Percentiles rank a stretch among this genome's conserved stretches.
Conservation (phyloP, 2,113 vertebrate species). For the Cromileptes altivelis region DNA sequence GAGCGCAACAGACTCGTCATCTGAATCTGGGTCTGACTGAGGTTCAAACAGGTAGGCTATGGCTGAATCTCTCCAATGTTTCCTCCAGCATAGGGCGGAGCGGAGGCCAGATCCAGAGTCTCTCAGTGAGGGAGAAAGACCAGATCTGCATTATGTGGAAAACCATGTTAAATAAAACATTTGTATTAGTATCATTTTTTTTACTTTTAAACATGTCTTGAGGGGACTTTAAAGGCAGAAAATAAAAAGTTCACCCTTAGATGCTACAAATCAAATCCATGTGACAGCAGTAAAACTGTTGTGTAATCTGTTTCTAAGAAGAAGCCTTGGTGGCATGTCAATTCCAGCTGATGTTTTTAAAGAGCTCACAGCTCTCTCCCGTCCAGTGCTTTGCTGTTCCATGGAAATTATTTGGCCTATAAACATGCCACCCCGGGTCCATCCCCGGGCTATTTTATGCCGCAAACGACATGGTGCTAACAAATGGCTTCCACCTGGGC, state of each 20-base stretch:
- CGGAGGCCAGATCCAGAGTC: too few species aligned
- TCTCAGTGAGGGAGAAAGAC: too few species aligned
- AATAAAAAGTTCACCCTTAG: background rate
- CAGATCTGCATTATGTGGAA: too few species aligned
- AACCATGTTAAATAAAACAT: too few species aligned
- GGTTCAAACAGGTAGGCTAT: too few species aligned
- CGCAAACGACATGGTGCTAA: constrained; percentile 49
- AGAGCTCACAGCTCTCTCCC: background rate
- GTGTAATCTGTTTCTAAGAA: background rate
- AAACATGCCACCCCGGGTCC: constrained; percentile 42
- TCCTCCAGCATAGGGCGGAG: too few species aligned
- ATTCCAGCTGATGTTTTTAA: background rate
- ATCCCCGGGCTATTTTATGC: constrained; percentile 40
- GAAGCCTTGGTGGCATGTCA: background rate
- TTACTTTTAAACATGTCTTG: too few species aligned
- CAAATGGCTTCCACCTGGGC: constrained; percentile 60
- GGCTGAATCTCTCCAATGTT: too few species aligned
- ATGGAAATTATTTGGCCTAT: constrained; percentile 51
- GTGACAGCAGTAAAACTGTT: background rate
- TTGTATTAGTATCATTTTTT: too few species aligned
- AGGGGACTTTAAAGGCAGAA: background rate
- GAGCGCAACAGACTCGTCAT: too few species aligned
- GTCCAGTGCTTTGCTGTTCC: constrained; percentile 33
- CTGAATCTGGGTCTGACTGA: too few species aligned
- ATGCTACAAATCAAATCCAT: background rate